These are phyloP conservation scores for Gouania willdenowi DNA, from an alignment of 2,797 vertebrate genomes.

Conservation along the genomic window DNA sequence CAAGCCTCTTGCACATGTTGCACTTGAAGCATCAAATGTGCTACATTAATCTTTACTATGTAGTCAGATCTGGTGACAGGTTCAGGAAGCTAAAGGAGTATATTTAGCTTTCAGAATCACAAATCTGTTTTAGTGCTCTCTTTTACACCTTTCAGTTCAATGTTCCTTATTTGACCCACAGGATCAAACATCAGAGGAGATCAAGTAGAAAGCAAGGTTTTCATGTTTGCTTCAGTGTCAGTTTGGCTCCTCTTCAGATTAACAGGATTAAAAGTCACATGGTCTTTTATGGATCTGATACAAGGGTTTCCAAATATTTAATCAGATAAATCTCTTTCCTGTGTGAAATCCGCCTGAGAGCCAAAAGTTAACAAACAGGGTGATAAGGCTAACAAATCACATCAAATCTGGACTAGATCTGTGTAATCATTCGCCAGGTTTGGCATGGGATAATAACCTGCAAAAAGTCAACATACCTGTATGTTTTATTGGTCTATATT, in stretches of 20 bases:
- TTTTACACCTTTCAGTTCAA: slow-evolving; percentile 21
- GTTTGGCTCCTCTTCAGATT: not conserved
- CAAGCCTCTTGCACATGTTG: slow-evolving; percentile 14
- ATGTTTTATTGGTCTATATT: slow-evolving; percentile 7
- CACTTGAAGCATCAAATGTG: slow-evolving; percentile 39
- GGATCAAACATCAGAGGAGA: not conserved
- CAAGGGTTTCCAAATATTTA: slow-evolving; percentile 23
- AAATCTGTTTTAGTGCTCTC: slow-evolving; percentile 34
- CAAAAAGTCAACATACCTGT: slow-evolving; percentile 33
- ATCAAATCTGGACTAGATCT: slow-evolving; percentile 35
- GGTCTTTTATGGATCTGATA: slow-evolving; percentile 22
- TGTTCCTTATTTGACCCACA: not conserved
- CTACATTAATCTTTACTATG: slow-evolving; percentile 38
- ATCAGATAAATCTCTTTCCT: slow-evolving; percentile 49
- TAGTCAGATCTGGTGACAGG: slow-evolving; percentile 60
- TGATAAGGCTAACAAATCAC: slow-evolving; percentile 33
- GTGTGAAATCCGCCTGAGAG: slow-evolving; percentile 53
- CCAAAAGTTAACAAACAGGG: slow-evolving; percentile 41
- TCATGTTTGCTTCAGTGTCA: slow-evolving; percentile 4
- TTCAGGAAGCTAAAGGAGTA: slow-evolving; percentile 61
- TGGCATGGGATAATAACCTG: slow-evolving; percentile 22
- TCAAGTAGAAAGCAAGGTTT: not conserved
- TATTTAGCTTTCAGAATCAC: slow-evolving; percentile 68
- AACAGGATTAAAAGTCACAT: slow-evolving; percentile 25
- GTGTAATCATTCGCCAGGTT: slow-evolving; percentile 47